These are phyloP conservation scores for Abramis brama DNA, from an alignment of 2,113 vertebrate species.

Conservation along the genomic window DNA sequence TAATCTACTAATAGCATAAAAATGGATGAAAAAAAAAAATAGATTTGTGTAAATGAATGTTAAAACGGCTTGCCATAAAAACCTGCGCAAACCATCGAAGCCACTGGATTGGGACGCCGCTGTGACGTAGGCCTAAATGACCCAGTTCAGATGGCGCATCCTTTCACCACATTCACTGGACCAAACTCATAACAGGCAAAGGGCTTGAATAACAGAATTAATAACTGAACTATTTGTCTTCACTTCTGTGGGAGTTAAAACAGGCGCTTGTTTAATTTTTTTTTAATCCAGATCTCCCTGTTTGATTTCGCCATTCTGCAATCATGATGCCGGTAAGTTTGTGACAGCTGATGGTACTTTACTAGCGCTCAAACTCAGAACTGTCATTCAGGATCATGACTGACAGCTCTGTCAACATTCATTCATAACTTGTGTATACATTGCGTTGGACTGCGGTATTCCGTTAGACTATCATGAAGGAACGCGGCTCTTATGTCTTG, in stretches of 20 bases:
- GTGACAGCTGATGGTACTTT: constrained; percentile 1
- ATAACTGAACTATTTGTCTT: not conserved
- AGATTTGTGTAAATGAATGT: not conserved
- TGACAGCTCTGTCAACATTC: constrained; percentile 19
- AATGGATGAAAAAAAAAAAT: not conserved
- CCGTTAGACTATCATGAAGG: not conserved
- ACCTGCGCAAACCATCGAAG: constrained; percentile 26
- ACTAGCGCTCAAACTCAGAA: not conserved
- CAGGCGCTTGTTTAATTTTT: not conserved
- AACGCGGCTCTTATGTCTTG: not conserved
- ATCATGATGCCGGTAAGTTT: constrained; percentile 78
- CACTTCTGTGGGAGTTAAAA: not conserved
- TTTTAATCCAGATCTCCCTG: not conserved
- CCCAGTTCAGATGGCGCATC: constrained; percentile 45
- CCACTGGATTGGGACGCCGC: constrained; percentile 37
- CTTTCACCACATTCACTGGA: constrained; percentile 22
- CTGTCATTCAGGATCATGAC: not conserved
- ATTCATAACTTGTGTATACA: not conserved
- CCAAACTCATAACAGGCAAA: not conserved
- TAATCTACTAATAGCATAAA: not conserved
- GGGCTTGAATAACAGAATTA: not conserved
- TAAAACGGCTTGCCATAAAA: constrained; percentile 17
- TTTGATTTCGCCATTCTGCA: constrained; percentile 38
- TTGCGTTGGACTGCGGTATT: not conserved
- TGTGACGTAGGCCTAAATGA: constrained; percentile 41